These are phyloP conservation scores for Clarias batrachus DNA, from an alignment of 2,113 vertebrate species.

Conservation along the genomic window DNA sequence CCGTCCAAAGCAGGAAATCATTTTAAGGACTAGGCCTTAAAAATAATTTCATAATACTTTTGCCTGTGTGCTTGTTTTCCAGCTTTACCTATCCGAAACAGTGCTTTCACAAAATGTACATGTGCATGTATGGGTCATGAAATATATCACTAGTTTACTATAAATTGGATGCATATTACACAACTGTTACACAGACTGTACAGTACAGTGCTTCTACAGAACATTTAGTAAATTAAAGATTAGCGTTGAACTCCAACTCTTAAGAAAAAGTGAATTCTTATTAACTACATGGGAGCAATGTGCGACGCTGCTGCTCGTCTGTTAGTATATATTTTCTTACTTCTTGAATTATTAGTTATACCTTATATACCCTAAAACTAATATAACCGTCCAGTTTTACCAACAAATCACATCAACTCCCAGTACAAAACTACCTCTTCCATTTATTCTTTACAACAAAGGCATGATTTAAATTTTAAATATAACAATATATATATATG, in stretches of 20 bases:
- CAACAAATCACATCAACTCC: conserved; percentile 13
- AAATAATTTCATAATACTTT: background rate
- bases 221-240: background rate
- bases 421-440: conserved; percentile 53
- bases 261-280: conserved; percentile 15
- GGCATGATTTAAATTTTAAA: conserved; percentile 19
- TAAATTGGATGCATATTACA: background rate
- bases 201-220: background rate
- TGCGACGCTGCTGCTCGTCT: conserved; percentile 44
- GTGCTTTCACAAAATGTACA: conserved; percentile 6
- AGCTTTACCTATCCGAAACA: background rate
- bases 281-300: conserved; percentile 47
- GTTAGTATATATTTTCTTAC: conserved; percentile 36
- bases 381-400: conserved; percentile 18
- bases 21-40: background rate
- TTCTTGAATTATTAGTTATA: conserved; percentile 20
- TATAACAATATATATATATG: background rate
- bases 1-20: background rate
- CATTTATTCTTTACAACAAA: conserved; percentile 31
- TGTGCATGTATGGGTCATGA: background rate
- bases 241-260: background rate
- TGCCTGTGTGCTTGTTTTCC: background rate
- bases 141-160: background rate
- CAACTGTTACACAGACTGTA: background rate
- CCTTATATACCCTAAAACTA: background rate